Evolutionary conservation across 2,113 vertebrate genomes (phyloP).

Genomic region (Cyprinodon variegatus): DNA sequence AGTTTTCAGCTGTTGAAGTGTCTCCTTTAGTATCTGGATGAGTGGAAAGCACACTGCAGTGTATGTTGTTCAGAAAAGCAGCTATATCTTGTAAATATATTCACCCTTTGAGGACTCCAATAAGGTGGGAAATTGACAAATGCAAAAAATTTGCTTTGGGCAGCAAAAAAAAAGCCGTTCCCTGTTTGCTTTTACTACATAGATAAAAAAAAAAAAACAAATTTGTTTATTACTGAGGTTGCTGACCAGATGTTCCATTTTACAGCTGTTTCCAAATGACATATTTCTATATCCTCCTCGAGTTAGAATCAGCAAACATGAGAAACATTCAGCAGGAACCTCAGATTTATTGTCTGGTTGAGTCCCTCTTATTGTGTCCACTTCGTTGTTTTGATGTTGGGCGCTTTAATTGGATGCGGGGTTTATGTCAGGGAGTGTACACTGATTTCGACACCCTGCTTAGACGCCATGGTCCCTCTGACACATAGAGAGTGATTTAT

Average conservation of each 20-base stretch:
- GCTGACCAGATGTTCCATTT: not conserved
- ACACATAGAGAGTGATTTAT: constrained; percentile 1
- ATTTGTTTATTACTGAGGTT: not conserved
- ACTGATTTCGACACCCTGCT: constrained; percentile 30
- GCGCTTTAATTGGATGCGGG: constrained; percentile 31
- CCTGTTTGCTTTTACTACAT: not conserved
- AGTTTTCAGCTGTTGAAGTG: not conserved
- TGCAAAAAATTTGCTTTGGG: not conserved
- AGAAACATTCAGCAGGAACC: not conserved
- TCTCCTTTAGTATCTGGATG: not conserved
- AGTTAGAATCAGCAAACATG: constrained; percentile 1
- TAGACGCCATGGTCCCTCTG: not conserved
- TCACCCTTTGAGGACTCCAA: not conserved
- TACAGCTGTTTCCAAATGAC: constrained; percentile 13
- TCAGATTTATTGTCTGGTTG: constrained; percentile 6
- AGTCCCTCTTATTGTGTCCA: constrained; percentile 20
- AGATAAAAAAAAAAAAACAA: constrained; percentile 6
- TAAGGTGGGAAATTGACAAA: not conserved
- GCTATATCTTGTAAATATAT: too few relatives aligned
- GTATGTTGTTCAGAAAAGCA: too few relatives aligned
- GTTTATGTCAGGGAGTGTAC: constrained; percentile 25
- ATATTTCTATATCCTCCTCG: constrained; percentile 4
- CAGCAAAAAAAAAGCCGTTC: too few relatives aligned
- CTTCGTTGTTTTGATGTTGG: constrained; percentile 22
- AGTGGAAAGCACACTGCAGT: not conserved